Evolutionary conservation across 1,140 invertebrate species (phyloP).

Genomic region (Arctopsyche grandis): DNA sequence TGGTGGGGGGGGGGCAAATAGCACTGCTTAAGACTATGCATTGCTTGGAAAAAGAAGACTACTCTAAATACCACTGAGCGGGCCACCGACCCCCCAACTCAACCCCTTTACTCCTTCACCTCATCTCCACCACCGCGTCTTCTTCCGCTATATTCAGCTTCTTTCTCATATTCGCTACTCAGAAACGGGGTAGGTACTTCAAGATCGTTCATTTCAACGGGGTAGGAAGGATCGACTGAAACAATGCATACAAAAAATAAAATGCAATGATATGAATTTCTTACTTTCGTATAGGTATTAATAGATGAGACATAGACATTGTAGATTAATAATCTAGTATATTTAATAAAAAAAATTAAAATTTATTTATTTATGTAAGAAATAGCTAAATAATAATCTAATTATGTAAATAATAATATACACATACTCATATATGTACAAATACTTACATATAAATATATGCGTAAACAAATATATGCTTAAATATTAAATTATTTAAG

Average conservation of each 20-base stretch:
- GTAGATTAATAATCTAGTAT: no score
- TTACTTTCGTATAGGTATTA: no score
- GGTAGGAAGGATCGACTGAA: neutral
- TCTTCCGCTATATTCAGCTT: neutral
- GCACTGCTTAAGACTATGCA: slow-evolving; percentile 55
- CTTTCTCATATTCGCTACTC: slow-evolving; percentile 24
- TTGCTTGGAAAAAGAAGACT: slow-evolving; percentile 54
- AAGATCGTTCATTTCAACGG: slow-evolving; percentile 19
- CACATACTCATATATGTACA: no score
- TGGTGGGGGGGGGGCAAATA: slow-evolving; percentile 47
- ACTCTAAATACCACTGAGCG: slow-evolving; percentile 50
- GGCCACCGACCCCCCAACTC: slow-evolving; percentile 29
- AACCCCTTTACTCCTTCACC: no score
- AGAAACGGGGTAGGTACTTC: slow-evolving; percentile 11
- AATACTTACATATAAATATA: no score
- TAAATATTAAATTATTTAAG: no score
- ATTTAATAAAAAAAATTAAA: no score
- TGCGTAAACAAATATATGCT: no score
- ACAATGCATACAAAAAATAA: neutral
- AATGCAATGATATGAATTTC: neutral
- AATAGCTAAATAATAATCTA: no score
- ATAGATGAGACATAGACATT: no score
- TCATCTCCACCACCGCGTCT: neutral
- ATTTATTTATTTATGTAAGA: no score
- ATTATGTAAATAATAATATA: no score